Percentiles rank a stretch among this genome's conserved stretches.
These are phyloP conservation scores for Ladona fulva DNA, from an alignment of 1,140 invertebrate genomes.

Conservation along the genomic window DNA sequence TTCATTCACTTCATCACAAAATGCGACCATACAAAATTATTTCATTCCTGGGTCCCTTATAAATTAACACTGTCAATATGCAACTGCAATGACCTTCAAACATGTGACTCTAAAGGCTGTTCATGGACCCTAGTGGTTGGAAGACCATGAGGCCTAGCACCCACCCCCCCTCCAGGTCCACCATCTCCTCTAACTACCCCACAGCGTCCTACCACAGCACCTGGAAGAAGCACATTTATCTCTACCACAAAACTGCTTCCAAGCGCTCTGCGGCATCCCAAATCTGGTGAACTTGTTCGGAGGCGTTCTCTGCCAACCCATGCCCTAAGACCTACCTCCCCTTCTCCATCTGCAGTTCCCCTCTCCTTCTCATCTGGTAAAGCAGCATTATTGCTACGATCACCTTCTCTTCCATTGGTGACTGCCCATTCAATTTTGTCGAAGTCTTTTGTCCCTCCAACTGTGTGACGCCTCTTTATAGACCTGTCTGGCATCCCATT, in stretches of 20 bases:
- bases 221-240: neutral
- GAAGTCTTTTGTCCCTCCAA: slow-evolving; percentile 80
- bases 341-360: slow-evolving; percentile 19
- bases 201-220: neutral
- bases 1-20: too few species aligned
- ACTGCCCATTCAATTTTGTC: slow-evolving; percentile 54
- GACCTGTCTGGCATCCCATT: slow-evolving; percentile 61
- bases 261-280: slow-evolving; percentile 33
- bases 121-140: neutral
- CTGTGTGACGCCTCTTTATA: slow-evolving; percentile 82
- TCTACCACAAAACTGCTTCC: neutral
- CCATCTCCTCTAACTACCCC: neutral
- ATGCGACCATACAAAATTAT: too few species aligned
- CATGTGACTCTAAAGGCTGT: neutral
- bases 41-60: too few species aligned
- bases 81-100: neutral
- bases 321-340: slow-evolving; percentile 21
- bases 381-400: slow-evolving; percentile 25
- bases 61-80: too few species aligned
- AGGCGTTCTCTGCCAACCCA: slow-evolving; percentile 39
- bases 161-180: neutral
- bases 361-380: neutral
- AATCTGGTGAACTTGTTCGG: slow-evolving; percentile 51
- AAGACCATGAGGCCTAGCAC: neutral
- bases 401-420: slow-evolving; percentile 39